Evolutionary conservation across 2,888 invertebrate genomes (phyloP).

Genomic region (Colostygia pectinataria): DNA sequence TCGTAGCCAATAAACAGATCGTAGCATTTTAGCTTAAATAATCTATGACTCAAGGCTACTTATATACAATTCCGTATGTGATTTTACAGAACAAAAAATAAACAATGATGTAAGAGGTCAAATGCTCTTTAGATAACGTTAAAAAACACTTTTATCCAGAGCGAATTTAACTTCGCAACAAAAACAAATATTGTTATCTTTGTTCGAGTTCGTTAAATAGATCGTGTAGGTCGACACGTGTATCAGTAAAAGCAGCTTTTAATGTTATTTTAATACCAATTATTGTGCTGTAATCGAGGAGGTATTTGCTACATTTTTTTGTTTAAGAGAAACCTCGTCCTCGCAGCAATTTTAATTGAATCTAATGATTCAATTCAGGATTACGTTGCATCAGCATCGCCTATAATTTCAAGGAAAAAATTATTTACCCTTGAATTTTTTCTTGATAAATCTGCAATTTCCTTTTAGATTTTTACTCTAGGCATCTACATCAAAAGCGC

Average conservation of each 20-base stretch:
- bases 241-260: slow-evolving; percentile 19
- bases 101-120: slow-evolving; percentile 41
- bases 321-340: slow-evolving; percentile 11
- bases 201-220: slow-evolving; percentile 40
- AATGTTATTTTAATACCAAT: slow-evolving; percentile 12
- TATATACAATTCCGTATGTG: slow-evolving; percentile 20
- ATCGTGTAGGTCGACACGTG: slow-evolving; percentile 35
- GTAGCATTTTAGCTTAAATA: no score
- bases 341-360: slow-evolving; percentile 11
- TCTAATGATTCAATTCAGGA: slow-evolving; percentile 15
- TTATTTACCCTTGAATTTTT: slow-evolving; percentile 1
- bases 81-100: slow-evolving; percentile 21
- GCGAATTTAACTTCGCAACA: slow-evolving; percentile 37
- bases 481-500: no score
- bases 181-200: slow-evolving; percentile 58
- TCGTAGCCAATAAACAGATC: slow-evolving; percentile 25
- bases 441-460: neutral
- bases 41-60: slow-evolving; percentile 17
- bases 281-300: neutral
- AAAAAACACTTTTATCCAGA: slow-evolving; percentile 37
- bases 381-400: slow-evolving; percentile 26
- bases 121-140: slow-evolving; percentile 31
- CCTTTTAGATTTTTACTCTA: no score
- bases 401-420: slow-evolving; percentile 14
- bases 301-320: slow-evolving; percentile 1